Evolutionary conservation across 2,888 invertebrate species (phyloP).

Genomic region (Cephus runcator): DNA sequence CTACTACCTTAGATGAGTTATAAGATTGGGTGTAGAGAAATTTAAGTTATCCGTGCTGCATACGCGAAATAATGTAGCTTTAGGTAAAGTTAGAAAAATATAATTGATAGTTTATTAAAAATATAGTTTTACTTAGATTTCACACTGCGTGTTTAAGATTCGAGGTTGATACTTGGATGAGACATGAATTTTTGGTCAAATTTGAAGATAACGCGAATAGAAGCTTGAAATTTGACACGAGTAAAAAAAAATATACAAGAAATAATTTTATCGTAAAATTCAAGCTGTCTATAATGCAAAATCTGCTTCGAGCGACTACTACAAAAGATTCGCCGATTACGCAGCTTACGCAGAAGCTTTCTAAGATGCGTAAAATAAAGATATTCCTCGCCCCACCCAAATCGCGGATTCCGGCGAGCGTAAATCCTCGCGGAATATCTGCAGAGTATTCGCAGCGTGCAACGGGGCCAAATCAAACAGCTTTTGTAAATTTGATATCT

Average conservation of each 20-base stretch:
- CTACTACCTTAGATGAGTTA: too few relatives aligned
- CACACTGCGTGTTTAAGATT: background rate
- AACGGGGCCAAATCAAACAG: conserved; percentile 13
- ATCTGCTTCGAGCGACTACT: background rate
- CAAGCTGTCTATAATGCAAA: background rate
- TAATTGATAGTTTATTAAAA: background rate
- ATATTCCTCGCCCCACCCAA: background rate
- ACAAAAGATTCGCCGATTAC: background rate
- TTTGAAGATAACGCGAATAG: background rate
- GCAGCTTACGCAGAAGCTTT: background rate
- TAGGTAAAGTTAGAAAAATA: background rate
- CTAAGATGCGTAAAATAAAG: background rate
- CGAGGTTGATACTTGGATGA: background rate
- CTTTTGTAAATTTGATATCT: conserved; percentile 18
- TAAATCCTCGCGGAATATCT: background rate
- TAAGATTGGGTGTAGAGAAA: background rate
- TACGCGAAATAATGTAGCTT: background rate
- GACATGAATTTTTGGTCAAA: background rate
- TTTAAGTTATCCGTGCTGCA: background rate
- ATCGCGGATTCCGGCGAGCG: background rate
- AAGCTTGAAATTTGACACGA: background rate
- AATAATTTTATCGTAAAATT: background rate
- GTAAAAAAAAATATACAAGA: background rate
- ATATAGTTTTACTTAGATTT: background rate
- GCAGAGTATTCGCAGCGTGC: background rate